Evolutionary conservation across 1,140 invertebrate species (phyloP), one percentile per base, ranked within the genome.

Genomic region (Telenomus remus): DNA sequence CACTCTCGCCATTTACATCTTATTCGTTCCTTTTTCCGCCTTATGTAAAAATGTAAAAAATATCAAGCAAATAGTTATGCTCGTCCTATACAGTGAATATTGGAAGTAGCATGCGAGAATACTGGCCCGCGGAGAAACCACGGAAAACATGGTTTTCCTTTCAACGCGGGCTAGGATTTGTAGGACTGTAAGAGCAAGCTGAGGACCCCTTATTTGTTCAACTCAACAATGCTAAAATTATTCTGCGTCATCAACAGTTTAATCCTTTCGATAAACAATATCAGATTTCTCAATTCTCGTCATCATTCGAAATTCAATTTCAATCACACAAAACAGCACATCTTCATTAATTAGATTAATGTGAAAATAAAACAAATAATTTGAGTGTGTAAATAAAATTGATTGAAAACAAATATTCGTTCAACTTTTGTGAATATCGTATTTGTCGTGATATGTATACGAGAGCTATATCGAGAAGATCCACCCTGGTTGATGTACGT

Each of bases 101-200:
- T 70, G 54, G 53, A 55, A 51, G 66, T 55, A 78, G 79, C 64
- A 76, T 80, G 77, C 47, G 70, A 72, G 72, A 75, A 79, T 70
- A 60, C 69, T 80, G 80, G 74, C 61, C 79, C 72, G 66, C 76
- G 69, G 79, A 79, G 81, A 80, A 76, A 82, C 78, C 81, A 65
- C 76, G 59, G 59, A 76, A 84, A 85, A 85, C 85, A 87, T 74
- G 85, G 76, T 86, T 86, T 87, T 78, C 83, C 85, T 87, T 81
- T 87, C 82, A 86, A 81, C 84, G 86, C 69, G 46, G 46, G 65
- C 71, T 57, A 59, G 70, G 47, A 77, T 72, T 65, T 59, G 42
- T 70, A 76, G 71, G 63, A 73, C 43, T 69, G 69, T 73, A 71
- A 16, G 35, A 73, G 50, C 6, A 66, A 49, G 60, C 55, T 49